phyloP scores from a whole-genome alignment of 2,113 vertebrate genomes.

The Etia nguti region DNA sequence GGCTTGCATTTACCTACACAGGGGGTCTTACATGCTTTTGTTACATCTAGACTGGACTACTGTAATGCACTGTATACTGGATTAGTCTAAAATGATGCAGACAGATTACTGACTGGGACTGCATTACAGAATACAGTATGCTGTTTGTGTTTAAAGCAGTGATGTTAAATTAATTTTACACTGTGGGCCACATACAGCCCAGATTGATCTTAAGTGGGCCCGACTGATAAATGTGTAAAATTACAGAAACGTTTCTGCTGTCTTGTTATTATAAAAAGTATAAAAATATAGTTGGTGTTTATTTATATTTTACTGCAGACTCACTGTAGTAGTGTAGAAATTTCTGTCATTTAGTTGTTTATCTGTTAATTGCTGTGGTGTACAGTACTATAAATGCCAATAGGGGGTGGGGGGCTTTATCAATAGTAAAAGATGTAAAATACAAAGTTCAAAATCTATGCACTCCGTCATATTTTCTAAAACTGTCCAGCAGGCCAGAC shows the following conservation, averaged over 20 bases:
- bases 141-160: neutral
- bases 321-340: neutral
- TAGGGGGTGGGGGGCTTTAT: neutral
- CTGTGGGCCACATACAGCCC: neutral
- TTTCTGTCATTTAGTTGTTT: neutral
- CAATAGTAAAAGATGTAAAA: neutral
- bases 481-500: neutral
- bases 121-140: neutral
- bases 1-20: neutral
- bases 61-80: neutral
- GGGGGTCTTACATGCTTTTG: neutral
- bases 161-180: neutral
- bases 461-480: neutral
- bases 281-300: neutral
- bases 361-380: neutral
- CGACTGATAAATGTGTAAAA: neutral
- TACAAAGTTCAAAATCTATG: neutral
- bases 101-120: neutral
- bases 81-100: neutral
- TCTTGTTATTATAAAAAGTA: neutral
- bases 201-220: neutral
- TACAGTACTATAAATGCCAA: neutral
- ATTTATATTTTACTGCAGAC: neutral
- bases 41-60: neutral
- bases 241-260: neutral